These are phyloP conservation scores for Drymonia ruficornis DNA, from an alignment of 2,888 invertebrate species.

Conservation along the genomic window DNA sequence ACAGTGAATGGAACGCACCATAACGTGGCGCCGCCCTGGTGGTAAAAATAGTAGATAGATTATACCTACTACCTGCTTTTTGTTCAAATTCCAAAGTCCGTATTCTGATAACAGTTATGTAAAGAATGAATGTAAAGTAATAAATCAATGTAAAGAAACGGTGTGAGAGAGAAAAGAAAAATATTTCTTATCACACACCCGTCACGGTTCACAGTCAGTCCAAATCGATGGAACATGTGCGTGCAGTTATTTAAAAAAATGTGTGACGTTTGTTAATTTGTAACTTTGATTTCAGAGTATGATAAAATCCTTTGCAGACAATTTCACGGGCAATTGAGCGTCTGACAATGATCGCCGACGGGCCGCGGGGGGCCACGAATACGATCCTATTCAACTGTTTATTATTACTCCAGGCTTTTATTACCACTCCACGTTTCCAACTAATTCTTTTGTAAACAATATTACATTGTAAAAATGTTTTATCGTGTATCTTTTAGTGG, in stretches of 20 bases:
- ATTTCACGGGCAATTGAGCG: conserved; percentile 78
- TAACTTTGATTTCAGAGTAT: conserved; percentile 33
- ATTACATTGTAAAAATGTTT: conserved; percentile 23
- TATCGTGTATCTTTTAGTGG: conserved; percentile 7
- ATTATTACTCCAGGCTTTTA: conserved; percentile 53
- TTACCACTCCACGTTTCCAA: conserved; percentile 42
- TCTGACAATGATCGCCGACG: conserved; percentile 58
- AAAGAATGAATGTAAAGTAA: too few species aligned
- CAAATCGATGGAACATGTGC: too few species aligned
- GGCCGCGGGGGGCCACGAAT: conserved; percentile 37
- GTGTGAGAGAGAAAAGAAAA: too few species aligned
- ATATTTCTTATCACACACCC: too few species aligned
- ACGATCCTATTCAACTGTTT: conserved; percentile 50
- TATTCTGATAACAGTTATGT: too few species aligned
- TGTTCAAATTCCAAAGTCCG: too few species aligned
- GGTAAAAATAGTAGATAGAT: too few species aligned
- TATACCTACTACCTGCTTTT: too few species aligned
- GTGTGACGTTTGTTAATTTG: conserved; percentile 10
- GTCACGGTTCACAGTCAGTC: too few species aligned
- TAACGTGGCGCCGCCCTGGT: too few species aligned
- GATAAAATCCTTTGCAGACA: conserved; percentile 60
- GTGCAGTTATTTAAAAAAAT: background rate
- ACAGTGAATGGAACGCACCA: too few species aligned
- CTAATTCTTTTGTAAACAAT: conserved; percentile 34
- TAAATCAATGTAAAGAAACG: too few species aligned